Base-by-base conservation (phyloP, 2,888 invertebrate species). In the Lepidonotus clava region DNA sequence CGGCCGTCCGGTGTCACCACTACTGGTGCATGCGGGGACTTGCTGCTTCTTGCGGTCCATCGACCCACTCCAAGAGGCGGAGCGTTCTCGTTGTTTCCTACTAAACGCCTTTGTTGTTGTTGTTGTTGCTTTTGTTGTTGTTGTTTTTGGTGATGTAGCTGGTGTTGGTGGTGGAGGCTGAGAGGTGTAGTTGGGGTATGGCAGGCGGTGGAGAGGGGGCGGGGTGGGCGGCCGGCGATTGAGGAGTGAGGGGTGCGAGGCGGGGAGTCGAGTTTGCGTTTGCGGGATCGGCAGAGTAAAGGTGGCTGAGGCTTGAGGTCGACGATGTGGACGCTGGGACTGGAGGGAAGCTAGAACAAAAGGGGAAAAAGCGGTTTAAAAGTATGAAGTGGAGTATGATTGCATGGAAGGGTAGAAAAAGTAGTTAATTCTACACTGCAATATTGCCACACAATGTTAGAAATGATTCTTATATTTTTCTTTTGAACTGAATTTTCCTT, bases 301-400 rank as follows among this genome's bases (percentile, higher is more conserved):
- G 80, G n/a, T 0, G 83, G 34, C 46, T 46, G 36, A 0, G 71
- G 14, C 53, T 86, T 77, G 36, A 77, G 32, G 40, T 86, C 86
- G 32, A 86, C 86, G 24, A 86, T 86, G 86, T 86, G 86, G 28
- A 86, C 86, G 40, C 41, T 24, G 11, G 86, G 80, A 18, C 61
- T 80, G 53, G 86, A 80, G 6, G 80, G 80, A 1, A 80, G 61
- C 77, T 77, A 61, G 1, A 51, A 77, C 18, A 32, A 6, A 41
- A 21, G n/a, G n/a, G n/a, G n/a, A n/a, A n/a, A n/a, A n/a, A n/a
- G n/a, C n/a, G n/a, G n/a, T n/a, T n/a, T n/a, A n/a, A n/a, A n/a
- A n/a, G n/a, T n/a, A n/a, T n/a, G n/a, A n/a, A n/a, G n/a, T n/a
- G n/a, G n/a, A n/a, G n/a, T n/a, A n/a, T n/a, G n/a, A n/a, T n/a